Percentiles rank a stretch among this genome's conserved stretches.
phyloP scores from a whole-genome alignment of 2,888 invertebrate species.

The Metalampra italica region DNA sequence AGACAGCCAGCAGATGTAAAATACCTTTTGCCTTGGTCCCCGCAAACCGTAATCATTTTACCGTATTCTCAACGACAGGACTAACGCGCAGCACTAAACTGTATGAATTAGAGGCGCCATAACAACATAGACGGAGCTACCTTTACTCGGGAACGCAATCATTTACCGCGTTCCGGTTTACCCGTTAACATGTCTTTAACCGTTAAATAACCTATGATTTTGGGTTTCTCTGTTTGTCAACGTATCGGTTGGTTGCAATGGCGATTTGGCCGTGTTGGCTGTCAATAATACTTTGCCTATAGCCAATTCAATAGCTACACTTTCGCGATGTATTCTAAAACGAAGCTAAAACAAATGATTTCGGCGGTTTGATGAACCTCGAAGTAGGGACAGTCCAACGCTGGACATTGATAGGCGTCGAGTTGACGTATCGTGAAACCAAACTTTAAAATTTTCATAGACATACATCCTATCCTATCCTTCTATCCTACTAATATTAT shows the following conservation, averaged over 20 bases:
- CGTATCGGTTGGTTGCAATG: background rate
- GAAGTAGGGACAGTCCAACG: too few species aligned
- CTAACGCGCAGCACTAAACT: slow-evolving; percentile 33
- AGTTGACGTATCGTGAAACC: too few species aligned
- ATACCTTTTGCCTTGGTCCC: background rate
- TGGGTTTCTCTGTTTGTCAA: slow-evolving; percentile 16
- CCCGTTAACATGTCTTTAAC: slow-evolving; percentile 37
- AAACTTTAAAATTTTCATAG: too few species aligned
- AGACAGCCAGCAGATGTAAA: background rate
- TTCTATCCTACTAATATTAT: too few species aligned
- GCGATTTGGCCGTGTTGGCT: background rate
- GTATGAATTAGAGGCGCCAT: slow-evolving; percentile 36
- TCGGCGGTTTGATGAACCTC: too few species aligned
- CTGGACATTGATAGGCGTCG: too few species aligned
- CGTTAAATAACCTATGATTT: slow-evolving; percentile 36
- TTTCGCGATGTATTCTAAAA: too few species aligned
- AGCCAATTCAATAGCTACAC: too few species aligned
- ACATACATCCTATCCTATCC: too few species aligned
- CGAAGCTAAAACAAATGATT: too few species aligned
- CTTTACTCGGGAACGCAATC: slow-evolving; percentile 40
- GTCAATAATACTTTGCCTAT: too few species aligned
- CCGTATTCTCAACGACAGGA: slow-evolving; percentile 23
- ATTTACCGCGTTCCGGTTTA: slow-evolving; percentile 40
- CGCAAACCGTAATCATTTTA: slow-evolving; percentile 25
- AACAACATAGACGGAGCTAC: slow-evolving; percentile 33